Base-by-base conservation (phyloP, 2,888 invertebrate genomes). In the Diadegma fenestrale region DNA sequence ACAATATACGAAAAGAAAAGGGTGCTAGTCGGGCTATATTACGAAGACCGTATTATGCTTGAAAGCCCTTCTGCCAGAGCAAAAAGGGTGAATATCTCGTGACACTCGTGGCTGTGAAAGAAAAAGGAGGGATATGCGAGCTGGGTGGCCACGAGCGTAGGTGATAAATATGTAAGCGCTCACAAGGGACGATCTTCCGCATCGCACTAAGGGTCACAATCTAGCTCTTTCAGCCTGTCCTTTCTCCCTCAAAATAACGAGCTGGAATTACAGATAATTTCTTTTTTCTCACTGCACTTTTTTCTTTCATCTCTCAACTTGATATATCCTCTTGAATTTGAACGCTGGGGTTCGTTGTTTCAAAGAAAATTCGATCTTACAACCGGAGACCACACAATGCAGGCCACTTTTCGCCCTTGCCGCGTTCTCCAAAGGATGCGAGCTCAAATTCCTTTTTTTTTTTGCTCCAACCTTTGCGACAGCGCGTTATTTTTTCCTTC, bases 141-240 rank as follows among this genome's bases (percentile, higher is more conserved):
- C 22, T 66, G 43, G 71, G 12, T n/a, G 14, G 33, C 33, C 33
- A 26, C 19, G 33, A 48, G 71, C 51, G 71, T 71, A n/a, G 51
- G 51, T 51, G 71, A 71, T 71, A 71, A 71, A 71, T 71, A 82
- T 82, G 77, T 82, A 76, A 82, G 45, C 43, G 64, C 82, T 43
- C 82, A 82, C 77, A 72, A 82, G 77, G 77, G 71, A 78, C 72
- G 19, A 37, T 30, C 37, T 71, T 51, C 33, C 51, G 30, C 37
- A 33, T 30, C 22, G 71, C 71, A 54, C 68, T 33, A 51, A 71
- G 51, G 51, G 51, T 51, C 37, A 30, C 51, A 71, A 71, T 51
- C 33, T 37, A 37, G 37, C 37, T 54, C 51, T 54, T 48, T 19
- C 51, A 48, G 69, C 30, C 48, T 33, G 71, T 51, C 37, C 71